A percentile compares a stretch with the other conserved stretches of the same genome.
phyloP scores from a whole-genome alignment of 92 coral and sea anemone species.

The Micromussa lordhowensis region DNA sequence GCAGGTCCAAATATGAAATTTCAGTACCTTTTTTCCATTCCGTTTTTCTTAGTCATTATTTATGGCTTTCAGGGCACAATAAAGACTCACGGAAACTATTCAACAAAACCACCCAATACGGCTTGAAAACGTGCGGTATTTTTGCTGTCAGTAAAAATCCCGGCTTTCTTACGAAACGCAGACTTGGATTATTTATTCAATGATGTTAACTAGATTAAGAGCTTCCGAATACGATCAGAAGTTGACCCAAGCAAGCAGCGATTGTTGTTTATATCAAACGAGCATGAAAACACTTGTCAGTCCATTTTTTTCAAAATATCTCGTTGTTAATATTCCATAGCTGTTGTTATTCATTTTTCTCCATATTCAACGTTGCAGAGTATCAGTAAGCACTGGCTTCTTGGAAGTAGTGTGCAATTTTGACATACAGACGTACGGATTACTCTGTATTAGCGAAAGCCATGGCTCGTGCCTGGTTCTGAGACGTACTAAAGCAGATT shows the following conservation, averaged over 20 bases:
- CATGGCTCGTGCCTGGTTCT: not conserved
- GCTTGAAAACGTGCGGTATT: not conserved
- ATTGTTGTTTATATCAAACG: not conserved
- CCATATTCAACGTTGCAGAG: not conserved
- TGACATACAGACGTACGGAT: not conserved
- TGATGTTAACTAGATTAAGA: not conserved
- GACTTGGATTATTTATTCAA: constrained; percentile 2
- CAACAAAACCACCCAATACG: not conserved
- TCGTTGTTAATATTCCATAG: not conserved
- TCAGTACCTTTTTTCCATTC: not conserved
- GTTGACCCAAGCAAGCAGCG: not conserved
- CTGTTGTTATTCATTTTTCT: not conserved
- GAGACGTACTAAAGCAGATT: not conserved
- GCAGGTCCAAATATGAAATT: not conserved
- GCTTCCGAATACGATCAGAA: not conserved
- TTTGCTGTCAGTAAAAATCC: not conserved
- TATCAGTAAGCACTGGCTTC: not conserved
- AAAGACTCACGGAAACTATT: not conserved
- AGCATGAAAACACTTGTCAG: not conserved
- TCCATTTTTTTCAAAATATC: not conserved
- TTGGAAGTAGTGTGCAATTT: not conserved
- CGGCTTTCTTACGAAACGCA: not conserved
- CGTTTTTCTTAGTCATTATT: not conserved
- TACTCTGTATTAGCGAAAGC: not conserved
- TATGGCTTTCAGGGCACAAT: not conserved